Conservation (phyloP, 2,888 invertebrate species). For the Leptinotarsa rubiginosa region DNA sequence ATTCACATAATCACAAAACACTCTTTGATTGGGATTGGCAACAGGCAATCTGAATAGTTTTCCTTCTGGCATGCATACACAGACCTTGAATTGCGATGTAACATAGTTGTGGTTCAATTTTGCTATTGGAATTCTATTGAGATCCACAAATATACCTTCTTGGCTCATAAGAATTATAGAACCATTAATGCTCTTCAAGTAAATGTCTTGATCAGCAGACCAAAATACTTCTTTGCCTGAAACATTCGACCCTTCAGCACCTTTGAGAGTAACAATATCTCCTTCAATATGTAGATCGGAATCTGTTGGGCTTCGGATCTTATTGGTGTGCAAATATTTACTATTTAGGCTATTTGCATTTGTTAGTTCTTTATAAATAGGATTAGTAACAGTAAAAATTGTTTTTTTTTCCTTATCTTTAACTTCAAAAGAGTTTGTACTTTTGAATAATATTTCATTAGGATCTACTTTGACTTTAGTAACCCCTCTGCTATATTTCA, state of each 20-base stretch:
- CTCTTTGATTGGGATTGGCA: conserved; percentile 69
- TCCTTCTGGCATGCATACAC: conserved; percentile 91
- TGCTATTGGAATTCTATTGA: conserved; percentile 78
- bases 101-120: conserved; percentile 63
- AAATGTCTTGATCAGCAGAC: conserved; percentile 83
- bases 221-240: conserved; percentile 79
- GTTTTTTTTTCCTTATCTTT: conserved; percentile 72
- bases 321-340: conserved; percentile 77
- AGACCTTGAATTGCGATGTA: conserved; percentile 83
- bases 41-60: conserved; percentile 84
- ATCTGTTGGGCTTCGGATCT: conserved; percentile 80
- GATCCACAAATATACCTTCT: conserved; percentile 79
- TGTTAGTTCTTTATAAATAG: conserved; percentile 78
- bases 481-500: conserved; percentile 65
- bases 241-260: conserved; percentile 83
- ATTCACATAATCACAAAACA: conserved; percentile 73
- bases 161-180: conserved; percentile 77
- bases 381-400: conserved; percentile 82
- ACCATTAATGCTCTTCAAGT: conserved; percentile 81
- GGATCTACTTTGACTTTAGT: conserved; percentile 72
- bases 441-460: conserved; percentile 67
- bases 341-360: conserved; percentile 75
- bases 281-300: conserved; percentile 76
- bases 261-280: conserved; percentile 78
- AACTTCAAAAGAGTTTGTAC: conserved; percentile 76